Evolutionary conservation across 2,888 invertebrate genomes (phyloP).

Genomic region (Elysia crispata): DNA sequence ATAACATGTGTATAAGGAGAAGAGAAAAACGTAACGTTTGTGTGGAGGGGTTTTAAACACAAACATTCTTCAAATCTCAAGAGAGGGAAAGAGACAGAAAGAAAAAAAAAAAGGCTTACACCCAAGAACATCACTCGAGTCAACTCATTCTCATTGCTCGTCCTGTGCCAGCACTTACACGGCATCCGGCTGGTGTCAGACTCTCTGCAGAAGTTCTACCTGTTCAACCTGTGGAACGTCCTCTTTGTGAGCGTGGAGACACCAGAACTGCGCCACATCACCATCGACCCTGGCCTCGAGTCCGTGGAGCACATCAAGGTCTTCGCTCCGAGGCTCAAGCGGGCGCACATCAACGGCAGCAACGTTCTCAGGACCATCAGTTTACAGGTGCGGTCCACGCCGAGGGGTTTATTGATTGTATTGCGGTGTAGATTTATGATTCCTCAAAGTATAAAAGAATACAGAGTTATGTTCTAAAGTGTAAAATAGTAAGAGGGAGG

Average conservation of each 20-base stretch:
- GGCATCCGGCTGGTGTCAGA: slow-evolving; percentile 63
- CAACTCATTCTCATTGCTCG: neutral
- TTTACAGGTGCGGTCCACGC: too few species aligned
- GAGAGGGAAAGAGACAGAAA: too few species aligned
- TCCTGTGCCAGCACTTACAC: slow-evolving; percentile 59
- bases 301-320: slow-evolving; percentile 65
- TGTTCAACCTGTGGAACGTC: slow-evolving; percentile 67
- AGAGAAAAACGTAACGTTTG: too few species aligned
- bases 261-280: slow-evolving; percentile 57
- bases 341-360: slow-evolving; percentile 61
- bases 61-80: too few species aligned
- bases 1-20: too few species aligned
- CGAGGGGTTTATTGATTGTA: too few species aligned
- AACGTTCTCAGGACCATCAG: slow-evolving; percentile 58
- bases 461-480: too few species aligned
- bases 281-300: slow-evolving; percentile 65
- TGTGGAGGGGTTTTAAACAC: too few species aligned
- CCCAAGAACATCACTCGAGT: neutral
- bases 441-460: too few species aligned
- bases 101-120: too few species aligned
- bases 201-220: slow-evolving; percentile 64
- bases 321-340: slow-evolving; percentile 56
- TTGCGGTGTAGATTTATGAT: too few species aligned
- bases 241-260: slow-evolving; percentile 62
- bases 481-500: too few species aligned